Base-by-base conservation (phyloP, 1,140 invertebrate genomes). In the Dryas iulia region DNA sequence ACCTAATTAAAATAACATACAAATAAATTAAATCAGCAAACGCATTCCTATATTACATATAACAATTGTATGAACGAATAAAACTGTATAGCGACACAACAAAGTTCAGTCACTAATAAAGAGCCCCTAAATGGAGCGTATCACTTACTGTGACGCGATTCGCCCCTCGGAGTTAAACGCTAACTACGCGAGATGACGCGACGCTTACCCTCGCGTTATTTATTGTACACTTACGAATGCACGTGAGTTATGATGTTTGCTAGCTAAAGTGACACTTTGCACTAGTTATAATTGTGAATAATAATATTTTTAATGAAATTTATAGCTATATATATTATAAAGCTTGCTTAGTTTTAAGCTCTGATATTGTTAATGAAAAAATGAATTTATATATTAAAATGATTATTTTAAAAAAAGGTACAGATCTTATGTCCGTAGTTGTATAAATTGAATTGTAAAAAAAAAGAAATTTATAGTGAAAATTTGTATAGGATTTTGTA, bases 101-200 rank as follows among this genome's bases (percentile, higher is more conserved):
- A 10, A n/a, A 47, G 10, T 47, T 3, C 39, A 8, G 39, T 47
- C 18, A 47, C 39, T 47, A 47, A 47, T 47, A 47, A 47, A 47
- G 39, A 47, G 39, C 39, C 80, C 75, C 74, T 69, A 81, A 79
- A 74, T 76, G 63, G 72, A 84, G 79, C 79, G 76, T 80, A 82
- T 79, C 84, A 87, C 84, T 88, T 87, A 86, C 82, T 81, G 73
- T 84, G 85, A 88, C 83, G 78, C 74, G 76, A 83, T 85, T 81
- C 76, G 74, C 68, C 78, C 79, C 81, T 76, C 71, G 33, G 69
- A 68, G 65, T 76, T 73, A 78, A 73, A 77, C 68, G 72, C 72
- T 73, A 73, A 76, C 72, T 73, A 73, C 62, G 59, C 62, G 66
- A 68, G 59, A 72, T 79, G 79, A 79, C 78, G 53, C 74, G 78